Base-by-base conservation (phyloP, 1,140 invertebrate species). In the Steinernema khuongi region DNA sequence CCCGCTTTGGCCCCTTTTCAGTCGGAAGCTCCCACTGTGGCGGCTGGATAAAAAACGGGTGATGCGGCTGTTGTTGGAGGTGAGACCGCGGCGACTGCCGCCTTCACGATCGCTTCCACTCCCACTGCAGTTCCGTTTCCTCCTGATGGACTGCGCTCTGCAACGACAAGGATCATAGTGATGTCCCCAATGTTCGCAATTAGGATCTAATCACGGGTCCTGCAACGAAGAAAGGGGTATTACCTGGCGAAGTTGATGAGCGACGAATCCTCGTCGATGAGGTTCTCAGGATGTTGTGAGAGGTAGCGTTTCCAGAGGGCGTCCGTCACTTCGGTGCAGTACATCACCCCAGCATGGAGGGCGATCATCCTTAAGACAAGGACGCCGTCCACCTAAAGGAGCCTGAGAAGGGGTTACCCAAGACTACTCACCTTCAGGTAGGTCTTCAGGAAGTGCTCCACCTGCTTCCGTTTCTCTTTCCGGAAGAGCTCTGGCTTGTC, bases 301-400 rank as follows among this genome's bases (percentile, higher is more conserved):
- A 84, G 70, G 50, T 84, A 84, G 31, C 83, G 66, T 70, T 85
- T 83, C 83, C 83, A 84, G 30, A 84, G 71, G 7, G 83, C 84
- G 74, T 84, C 83, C 14, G 84, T 85, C 43, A 84, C 84, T 36
- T 84, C 83, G 19, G 83, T 85, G 44, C 84, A 85, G 69, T 83
- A 84, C 83, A 84, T 84, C 1, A 84, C 84, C 11, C 83, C 83
- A 11, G 83, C 83, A 70, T 84, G 83, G 7, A 84, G 70, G 1
- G 84, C 84, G 41, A 84, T 81, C 83, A 84, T 84, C 41, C 83
- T 50, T 11, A 84, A 74, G 0, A 84, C 81, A 18, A 84, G 69
- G 1, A 84, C 84, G 1, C 83, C 83, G 71, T 84, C 83, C 29
- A 84, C 79, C 83, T 83, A 22, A 28, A 81, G 68, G 17, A 73